Base-by-base conservation (phyloP, 2,797 vertebrate species). In the Pangasius mekongensis region DNA sequence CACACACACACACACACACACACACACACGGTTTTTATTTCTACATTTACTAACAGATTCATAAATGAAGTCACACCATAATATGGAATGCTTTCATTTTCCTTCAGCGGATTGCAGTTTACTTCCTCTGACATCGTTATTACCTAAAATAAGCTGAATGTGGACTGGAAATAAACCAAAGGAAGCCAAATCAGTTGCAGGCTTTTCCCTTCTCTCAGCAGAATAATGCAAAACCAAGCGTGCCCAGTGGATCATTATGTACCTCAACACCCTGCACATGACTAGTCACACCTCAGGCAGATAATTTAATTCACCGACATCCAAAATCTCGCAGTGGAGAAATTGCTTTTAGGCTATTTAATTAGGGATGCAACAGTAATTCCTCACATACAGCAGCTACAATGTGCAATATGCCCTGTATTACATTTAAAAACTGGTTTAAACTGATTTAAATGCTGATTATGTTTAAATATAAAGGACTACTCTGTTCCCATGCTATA, bases 271-370 rank as follows among this genome's bases (percentile, higher is more conserved):
- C 33, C 56, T 27, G 56, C 33, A 60, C 56, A 81, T 81, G 78
- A 60, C 78, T 81, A 74, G 20, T 74, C 39, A 73, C 39, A 78
- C 49, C 52, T 58, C 71, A 74, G 30, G 66, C 62, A 52, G 64
- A 52, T 69, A 52, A 84, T 69, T 84, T 24, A 52, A 84, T 84
- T 69, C 56, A 22, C 67, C 20, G n/a, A 24, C 64, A 69, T 52
- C 80, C 52, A 82, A 82, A 82, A 62, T 62, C 64, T 52, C 62
- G 52, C 47, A 67, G 69, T 24, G 47, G n/a, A 33, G 64, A 52
- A 84, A 84, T 67, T 67, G 6, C 11, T 67, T 43, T 69, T 67
- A 69, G 82, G 64, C n/a, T 67, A 69, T 84, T 84, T 84, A 69
- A 67, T 84, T 84, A 84, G 64, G 4, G 18, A 84, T 69, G 64